A percentile compares a stretch with the other conserved stretches of the same genome.
phyloP scores from a whole-genome alignment of 2,797 vertebrate genomes.

The Arnoldichthys spilopterus region DNA sequence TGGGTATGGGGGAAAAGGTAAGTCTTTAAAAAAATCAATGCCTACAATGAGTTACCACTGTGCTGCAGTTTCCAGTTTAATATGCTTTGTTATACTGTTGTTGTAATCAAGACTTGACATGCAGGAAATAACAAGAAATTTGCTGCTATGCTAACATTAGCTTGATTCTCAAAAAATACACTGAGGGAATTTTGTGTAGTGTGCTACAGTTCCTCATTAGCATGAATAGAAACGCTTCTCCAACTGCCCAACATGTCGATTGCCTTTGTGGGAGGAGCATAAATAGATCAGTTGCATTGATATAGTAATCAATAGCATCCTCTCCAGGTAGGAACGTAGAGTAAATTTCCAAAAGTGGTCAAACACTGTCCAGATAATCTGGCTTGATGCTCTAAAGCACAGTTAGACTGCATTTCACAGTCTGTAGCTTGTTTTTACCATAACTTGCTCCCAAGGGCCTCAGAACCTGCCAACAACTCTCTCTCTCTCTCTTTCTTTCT shows the following conservation, averaged over 20 bases:
- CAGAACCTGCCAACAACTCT: conserved; percentile 26
- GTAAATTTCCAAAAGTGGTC: not conserved
- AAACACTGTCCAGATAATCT: not conserved
- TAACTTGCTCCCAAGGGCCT: conserved; percentile 13
- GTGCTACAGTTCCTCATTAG: not conserved
- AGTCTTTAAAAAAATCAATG: too few species aligned
- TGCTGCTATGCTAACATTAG: too few species aligned
- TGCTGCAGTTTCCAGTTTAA: too few species aligned
- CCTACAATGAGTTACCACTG: too few species aligned
- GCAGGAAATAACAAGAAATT: too few species aligned
- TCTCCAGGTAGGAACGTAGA: not conserved
- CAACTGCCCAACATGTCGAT: not conserved
- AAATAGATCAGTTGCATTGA: not conserved
- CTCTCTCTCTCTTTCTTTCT: conserved; percentile 3
- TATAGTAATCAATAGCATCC: not conserved
- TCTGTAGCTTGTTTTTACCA: conserved; percentile 35
- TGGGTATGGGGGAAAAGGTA: too few species aligned
- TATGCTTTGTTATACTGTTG: too few species aligned
- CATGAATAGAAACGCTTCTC: not conserved
- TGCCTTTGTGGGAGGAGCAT: not conserved
- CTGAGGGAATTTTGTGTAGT: too few species aligned
- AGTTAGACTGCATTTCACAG: conserved; percentile 17
- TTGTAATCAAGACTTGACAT: too few species aligned
- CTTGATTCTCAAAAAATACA: not conserved
- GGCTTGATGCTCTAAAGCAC: not conserved